Conservation (phyloP, 2,888 invertebrate species). For the Rhagophthalmus giganteus region DNA sequence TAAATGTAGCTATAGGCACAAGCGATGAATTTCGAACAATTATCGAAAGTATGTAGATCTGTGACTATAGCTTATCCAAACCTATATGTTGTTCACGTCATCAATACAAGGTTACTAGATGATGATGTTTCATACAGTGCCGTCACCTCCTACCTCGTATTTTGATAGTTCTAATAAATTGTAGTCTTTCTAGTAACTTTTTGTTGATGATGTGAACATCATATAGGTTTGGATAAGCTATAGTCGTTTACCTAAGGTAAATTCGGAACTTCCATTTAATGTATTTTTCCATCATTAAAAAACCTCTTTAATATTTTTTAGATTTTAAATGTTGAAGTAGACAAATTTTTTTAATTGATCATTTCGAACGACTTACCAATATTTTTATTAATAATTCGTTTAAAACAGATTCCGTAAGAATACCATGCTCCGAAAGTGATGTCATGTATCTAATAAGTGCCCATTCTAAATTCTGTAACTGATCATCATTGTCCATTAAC, state of each 20-base stretch:
- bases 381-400: slow-evolving; percentile 84
- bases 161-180: no score
- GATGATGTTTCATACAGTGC: no score
- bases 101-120: no score
- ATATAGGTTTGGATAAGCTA: no score
- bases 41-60: no score
- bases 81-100: no score
- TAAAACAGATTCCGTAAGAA: slow-evolving; percentile 83
- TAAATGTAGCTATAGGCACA: neutral
- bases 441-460: slow-evolving; percentile 78
- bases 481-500: slow-evolving; percentile 50
- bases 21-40: neutral
- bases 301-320: neutral
- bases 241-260: no score
- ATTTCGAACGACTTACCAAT: slow-evolving; percentile 59
- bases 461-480: slow-evolving; percentile 53
- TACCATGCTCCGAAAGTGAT: slow-evolving; percentile 77
- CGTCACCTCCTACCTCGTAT: no score
- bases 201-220: neutral
- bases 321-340: neutral
- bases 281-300: no score
- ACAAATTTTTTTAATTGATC: neutral
- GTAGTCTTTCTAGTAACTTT: neutral
- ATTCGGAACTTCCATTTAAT: no score
- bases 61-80: no score